phyloP scores from a whole-genome alignment of 2,797 vertebrate genomes.

The Eleutherodactylus coqui region DNA sequence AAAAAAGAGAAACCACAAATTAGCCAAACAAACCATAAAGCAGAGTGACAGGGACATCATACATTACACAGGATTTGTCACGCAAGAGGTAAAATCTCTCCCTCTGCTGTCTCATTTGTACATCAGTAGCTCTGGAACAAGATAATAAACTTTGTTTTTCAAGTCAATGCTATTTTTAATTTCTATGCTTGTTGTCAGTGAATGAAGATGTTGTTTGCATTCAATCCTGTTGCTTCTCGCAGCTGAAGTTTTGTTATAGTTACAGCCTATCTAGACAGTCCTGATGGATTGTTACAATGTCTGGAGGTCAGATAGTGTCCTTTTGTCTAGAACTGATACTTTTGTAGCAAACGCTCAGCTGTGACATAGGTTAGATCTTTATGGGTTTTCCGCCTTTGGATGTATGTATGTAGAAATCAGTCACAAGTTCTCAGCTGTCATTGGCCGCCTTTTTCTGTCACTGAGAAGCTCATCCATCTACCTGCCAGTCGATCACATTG shows the following conservation, averaged over 20 bases:
- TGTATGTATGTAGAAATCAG: no score
- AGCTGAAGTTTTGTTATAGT: no score
- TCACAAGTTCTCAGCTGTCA: no score
- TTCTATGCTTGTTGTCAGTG: neutral
- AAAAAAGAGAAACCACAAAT: constrained; percentile 57
- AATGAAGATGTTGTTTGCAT: neutral
- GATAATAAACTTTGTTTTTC: no score
- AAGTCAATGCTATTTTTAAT: neutral
- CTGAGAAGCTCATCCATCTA: no score
- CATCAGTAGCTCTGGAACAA: neutral
- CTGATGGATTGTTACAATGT: neutral
- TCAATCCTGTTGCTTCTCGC: neutral
- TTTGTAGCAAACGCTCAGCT: neutral
- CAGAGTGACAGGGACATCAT: constrained; percentile 48
- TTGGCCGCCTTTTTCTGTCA: no score
- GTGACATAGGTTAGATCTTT: neutral
- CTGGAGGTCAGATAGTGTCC: neutral
- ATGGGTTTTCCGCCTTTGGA: neutral
- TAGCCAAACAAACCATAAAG: constrained; percentile 59
- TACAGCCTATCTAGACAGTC: no score
- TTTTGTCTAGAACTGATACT: neutral
- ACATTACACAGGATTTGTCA: constrained; percentile 40
- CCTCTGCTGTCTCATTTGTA: constrained; percentile 1
- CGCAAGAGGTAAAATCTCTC: constrained; percentile 53
- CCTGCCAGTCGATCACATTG: no score